Evolutionary conservation across 2,113 vertebrate species (phyloP), one percentile per base, ranked within the genome.

Genomic region (Oryzias curvinotus): DNA sequence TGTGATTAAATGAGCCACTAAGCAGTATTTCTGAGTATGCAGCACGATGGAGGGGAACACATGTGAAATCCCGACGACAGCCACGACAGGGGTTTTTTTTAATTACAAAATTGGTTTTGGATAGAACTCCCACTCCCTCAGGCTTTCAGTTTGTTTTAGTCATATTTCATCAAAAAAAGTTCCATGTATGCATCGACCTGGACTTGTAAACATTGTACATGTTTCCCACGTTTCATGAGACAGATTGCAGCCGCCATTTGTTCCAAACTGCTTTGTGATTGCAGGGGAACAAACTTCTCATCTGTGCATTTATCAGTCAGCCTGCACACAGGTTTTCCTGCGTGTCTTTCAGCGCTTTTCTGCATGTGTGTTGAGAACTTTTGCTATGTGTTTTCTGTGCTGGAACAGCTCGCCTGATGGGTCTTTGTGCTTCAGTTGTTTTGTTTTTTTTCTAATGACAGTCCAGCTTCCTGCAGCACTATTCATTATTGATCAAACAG

Each of bases 1-100:
- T 63, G 71, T 64, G 71, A 77, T 84, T 71, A 73, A 71, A 75
- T 45, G 61, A 75, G 71, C 75, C 68, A 79, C 71, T 68, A 52
- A 75, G 60, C 62, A 63, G 66, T 73, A 41, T 76, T 75, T 68
- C 68, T 74, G 41, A 65, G 21, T 2, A n/a, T 64, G 68, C 4
- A 17, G 57, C 66, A 56, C 53, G 55, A 60, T 78, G 49, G 55
- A 68, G 62, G 61, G 42, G 64, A 64, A 80, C 59, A 25, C n/a
- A 52, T 67, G 63, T 43, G 46, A 57, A 55, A 58, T 68, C 47
- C 68, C 42, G 52, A 63, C 46, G 62, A 71, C 36, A 61, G 42
- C 55, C 47, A 58, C 47, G 60, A 55, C 51, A 7, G 45, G 28
- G 17, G 7, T 5, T 42, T 66, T 14, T 36, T 36, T 36, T 36